These are phyloP conservation scores for Hoplias malabaricus DNA, from an alignment of 2,113 vertebrate genomes.

Conservation along the genomic window DNA sequence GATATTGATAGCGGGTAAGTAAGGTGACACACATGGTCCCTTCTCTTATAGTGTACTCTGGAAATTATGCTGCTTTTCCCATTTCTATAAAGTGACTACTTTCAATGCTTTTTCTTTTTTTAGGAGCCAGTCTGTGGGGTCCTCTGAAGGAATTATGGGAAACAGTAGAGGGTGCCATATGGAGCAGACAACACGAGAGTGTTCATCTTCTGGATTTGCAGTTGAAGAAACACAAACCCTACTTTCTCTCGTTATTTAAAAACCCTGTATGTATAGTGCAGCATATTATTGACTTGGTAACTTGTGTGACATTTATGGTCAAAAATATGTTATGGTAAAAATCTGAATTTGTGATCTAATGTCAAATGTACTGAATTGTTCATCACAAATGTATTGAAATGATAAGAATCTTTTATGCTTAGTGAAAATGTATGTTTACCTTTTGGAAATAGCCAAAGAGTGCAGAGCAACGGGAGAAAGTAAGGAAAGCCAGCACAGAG, in stretches of 20 bases:
- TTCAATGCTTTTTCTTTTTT: neutral
- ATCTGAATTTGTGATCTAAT: too few species aligned
- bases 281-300: neutral
- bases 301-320: too few species aligned
- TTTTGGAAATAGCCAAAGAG: slow-evolving; percentile 83
- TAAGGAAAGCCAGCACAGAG: slow-evolving; percentile 94
- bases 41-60: too few species aligned
- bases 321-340: too few species aligned
- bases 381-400: neutral
- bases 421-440: neutral
- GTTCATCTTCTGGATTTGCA: slow-evolving; percentile 88
- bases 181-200: slow-evolving; percentile 87
- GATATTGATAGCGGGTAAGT: too few species aligned
- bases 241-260: slow-evolving; percentile 92
- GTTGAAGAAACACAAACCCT: slow-evolving; percentile 93
- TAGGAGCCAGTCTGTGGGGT: slow-evolving; percentile 95
- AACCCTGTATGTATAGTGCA: slow-evolving; percentile 83
- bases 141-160: slow-evolving; percentile 96
- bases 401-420: neutral
- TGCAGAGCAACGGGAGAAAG: slow-evolving; percentile 91
- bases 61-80: neutral
- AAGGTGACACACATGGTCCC: too few species aligned
- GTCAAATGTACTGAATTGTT: too few species aligned
- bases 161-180: slow-evolving; percentile 85
- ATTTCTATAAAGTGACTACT: neutral